These are phyloP conservation scores for Pedionomus torquatus DNA, from an alignment of 2,113 vertebrate genomes.

Conservation along the genomic window DNA sequence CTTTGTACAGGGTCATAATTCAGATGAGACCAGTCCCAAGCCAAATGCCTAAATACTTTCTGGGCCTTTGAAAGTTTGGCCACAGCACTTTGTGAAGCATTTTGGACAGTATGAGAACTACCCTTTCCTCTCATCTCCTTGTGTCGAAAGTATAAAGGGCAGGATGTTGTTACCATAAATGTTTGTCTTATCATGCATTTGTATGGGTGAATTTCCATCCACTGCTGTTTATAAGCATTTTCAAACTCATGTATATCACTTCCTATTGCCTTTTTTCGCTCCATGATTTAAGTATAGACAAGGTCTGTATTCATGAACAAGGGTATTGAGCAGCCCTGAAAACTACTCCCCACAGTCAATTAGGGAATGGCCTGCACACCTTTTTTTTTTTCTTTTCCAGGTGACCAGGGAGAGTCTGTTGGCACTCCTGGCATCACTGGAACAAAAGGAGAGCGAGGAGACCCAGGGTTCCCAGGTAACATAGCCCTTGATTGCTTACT, in stretches of 20 bases:
- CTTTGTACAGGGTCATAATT: not conserved
- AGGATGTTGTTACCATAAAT: not conserved
- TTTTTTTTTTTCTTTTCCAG: slow-evolving; percentile 65
- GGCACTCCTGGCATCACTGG: slow-evolving; percentile 78
- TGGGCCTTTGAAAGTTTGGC: not conserved
- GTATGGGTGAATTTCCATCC: not conserved
- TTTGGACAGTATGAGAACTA: not conserved
- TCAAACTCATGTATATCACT: not conserved
- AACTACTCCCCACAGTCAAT: not conserved
- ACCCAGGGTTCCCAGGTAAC: slow-evolving; percentile 82
- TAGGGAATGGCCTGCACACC: not conserved
- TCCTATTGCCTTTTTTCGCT: not conserved
- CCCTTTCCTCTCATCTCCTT: not conserved
- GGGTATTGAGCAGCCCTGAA: not conserved
- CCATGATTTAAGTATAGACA: not conserved
- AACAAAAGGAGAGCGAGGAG: slow-evolving; percentile 82
- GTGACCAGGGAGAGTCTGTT: slow-evolving; percentile 79
- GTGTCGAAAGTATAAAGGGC: not conserved
- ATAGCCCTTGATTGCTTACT: not conserved
- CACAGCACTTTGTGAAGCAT: not conserved
- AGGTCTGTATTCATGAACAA: not conserved
- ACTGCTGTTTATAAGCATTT: not conserved
- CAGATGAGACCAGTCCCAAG: not conserved
- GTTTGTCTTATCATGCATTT: not conserved
- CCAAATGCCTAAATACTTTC: not conserved